These are phyloP conservation scores for Hippasteria phrygiana DNA, from an alignment of 53 echinoderm and acorn worm species.

Conservation along the genomic window DNA sequence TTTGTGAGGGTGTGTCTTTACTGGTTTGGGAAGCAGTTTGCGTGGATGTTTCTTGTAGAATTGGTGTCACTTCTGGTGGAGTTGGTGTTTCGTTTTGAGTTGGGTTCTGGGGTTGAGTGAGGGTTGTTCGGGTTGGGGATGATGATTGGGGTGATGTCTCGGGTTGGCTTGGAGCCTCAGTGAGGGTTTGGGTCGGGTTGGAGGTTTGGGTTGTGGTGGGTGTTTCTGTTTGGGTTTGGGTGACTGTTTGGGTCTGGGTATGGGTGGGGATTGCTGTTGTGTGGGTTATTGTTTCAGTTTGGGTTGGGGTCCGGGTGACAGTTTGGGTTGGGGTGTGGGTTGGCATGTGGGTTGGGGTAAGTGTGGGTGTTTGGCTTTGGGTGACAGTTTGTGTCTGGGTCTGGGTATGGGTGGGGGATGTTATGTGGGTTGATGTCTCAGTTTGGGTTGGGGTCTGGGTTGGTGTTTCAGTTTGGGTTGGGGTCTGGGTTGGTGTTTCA, in stretches of 20 bases:
- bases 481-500: neutral
- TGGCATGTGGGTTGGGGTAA: neutral
- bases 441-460: no score
- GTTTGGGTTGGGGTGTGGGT: neutral
- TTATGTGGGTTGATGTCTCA: no score
- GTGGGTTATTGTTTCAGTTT: neutral
- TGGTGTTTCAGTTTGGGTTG: neutral
- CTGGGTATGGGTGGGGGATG: neutral
- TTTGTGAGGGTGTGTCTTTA: neutral
- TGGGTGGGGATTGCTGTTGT: no score
- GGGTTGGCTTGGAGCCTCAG: neutral
- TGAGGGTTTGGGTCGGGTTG: neutral
- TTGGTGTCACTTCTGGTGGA: neutral
- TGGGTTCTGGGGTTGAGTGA: neutral
- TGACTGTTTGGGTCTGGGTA: neutral
- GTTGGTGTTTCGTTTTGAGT: neutral
- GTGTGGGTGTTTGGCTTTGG: neutral
- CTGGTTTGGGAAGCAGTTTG: neutral
- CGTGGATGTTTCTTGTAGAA: neutral
- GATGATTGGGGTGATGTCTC: neutral
- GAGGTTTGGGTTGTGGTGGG: neutral
- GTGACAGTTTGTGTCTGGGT: neutral
- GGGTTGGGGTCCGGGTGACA: neutral
- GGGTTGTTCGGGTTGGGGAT: neutral
- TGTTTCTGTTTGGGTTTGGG: neutral